Conservation (phyloP, 1,140 invertebrate genomes). For the Polypedilum pembai region DNA sequence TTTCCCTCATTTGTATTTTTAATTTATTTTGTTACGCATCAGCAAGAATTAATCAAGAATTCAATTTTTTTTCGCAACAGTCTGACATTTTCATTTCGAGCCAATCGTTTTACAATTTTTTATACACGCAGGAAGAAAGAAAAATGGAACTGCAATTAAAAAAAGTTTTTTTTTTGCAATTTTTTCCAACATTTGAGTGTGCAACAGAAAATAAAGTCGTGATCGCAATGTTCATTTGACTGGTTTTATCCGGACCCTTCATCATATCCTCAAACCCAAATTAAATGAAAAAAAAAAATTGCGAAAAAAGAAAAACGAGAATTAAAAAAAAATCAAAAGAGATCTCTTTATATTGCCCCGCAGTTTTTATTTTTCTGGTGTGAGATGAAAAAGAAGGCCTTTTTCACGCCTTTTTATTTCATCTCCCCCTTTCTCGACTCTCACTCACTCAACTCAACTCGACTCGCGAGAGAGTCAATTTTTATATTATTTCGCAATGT, state of each 20-base stretch:
- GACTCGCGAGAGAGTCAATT: neutral
- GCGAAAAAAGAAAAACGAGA: neutral
- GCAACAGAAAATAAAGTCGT: neutral
- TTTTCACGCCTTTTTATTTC: constrained; percentile 18
- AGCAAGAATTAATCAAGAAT: no score
- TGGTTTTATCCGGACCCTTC: constrained; percentile 7
- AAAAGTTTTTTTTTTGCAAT: constrained; percentile 1
- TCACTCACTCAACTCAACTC: neutral
- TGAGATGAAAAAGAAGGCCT: neutral
- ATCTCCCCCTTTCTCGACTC: neutral
- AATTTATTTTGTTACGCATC: no score
- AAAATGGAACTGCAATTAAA: neutral
- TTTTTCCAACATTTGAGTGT: neutral
- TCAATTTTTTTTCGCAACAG: no score
- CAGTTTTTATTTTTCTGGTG: neutral
- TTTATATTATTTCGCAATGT: neutral
- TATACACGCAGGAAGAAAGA: no score
- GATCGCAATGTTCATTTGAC: neutral
- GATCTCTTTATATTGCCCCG: constrained; percentile 7
- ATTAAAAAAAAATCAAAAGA: neutral
- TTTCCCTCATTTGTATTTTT: no score
- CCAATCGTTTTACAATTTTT: no score
- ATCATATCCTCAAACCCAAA: neutral
- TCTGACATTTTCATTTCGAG: no score
- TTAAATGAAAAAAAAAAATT: neutral